Evolutionary conservation across 1,140 invertebrate genomes (phyloP).

Genomic region (Papilio xuthus): DNA sequence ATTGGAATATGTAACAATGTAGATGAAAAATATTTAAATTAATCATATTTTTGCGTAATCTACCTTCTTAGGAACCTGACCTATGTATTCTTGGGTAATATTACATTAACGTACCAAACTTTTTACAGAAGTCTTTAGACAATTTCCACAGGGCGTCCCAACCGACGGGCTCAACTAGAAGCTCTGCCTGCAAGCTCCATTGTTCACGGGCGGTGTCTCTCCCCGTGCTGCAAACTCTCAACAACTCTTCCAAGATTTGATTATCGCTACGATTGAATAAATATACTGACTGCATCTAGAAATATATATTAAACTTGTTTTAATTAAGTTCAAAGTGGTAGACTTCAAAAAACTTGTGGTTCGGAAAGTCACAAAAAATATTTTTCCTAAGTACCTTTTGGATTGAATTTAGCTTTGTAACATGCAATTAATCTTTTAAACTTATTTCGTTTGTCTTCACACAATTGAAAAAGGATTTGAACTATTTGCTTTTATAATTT

Average conservation of each 20-base stretch:
- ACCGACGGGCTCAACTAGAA: constrained; percentile 71
- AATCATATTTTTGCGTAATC: too few relatives aligned
- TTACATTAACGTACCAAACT: constrained; percentile 62
- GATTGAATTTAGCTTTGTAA: not conserved
- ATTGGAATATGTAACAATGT: too few relatives aligned
- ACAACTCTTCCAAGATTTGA: constrained; percentile 67
- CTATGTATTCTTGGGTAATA: not conserved
- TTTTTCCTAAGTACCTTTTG: not conserved
- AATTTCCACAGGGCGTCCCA: constrained; percentile 77
- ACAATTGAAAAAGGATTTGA: not conserved
- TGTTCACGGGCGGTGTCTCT: constrained; percentile 65
- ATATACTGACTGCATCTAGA: constrained; percentile 70
- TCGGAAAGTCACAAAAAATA: not conserved
- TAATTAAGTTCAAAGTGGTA: not conserved
- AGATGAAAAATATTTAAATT: too few relatives aligned
- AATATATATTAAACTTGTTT: constrained; percentile 22
- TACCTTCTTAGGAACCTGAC: too few relatives aligned
- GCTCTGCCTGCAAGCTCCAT: constrained; percentile 69
- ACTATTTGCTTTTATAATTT: not conserved
- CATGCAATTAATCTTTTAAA: not conserved
- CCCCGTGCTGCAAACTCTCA: constrained; percentile 67
- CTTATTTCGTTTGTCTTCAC: not conserved
- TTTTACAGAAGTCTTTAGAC: constrained; percentile 75
- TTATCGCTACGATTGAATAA: constrained; percentile 66
- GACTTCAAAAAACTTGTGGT: not conserved